Conservation (phyloP, 2,113 vertebrate species). For the Coracopsis vasa region DNA sequence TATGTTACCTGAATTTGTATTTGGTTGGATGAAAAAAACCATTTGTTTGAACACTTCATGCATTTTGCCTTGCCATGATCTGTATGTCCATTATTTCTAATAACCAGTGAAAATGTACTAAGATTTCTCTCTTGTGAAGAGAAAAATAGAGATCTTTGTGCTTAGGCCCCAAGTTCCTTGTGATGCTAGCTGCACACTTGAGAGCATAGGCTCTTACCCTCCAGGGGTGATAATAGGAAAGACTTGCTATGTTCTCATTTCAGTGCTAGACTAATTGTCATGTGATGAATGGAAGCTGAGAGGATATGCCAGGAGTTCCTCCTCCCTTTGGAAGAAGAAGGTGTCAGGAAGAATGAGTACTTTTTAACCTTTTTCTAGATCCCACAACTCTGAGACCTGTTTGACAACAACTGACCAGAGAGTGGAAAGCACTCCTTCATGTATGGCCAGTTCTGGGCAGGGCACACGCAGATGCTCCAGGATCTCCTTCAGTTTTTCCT, state of each 20-base stretch:
- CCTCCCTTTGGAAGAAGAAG: neutral
- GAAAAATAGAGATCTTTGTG: neutral
- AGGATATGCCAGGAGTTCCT: neutral
- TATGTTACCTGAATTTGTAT: neutral
- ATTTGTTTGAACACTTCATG: neutral
- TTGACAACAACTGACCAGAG: neutral
- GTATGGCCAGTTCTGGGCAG: neutral
- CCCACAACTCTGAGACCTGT: neutral
- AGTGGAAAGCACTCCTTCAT: neutral
- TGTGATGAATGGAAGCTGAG: neutral
- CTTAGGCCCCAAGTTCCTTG: neutral
- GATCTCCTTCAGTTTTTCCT: neutral
- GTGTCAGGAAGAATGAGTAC: neutral
- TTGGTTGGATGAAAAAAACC: neutral
- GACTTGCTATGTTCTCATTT: neutral
- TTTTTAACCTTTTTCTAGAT: neutral
- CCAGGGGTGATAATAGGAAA: neutral
- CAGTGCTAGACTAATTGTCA: neutral
- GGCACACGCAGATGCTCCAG: neutral
- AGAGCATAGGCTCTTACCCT: neutral
- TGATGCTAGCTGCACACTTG: neutral
- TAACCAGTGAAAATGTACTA: neutral
- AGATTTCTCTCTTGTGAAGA: neutral
- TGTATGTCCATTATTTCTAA: neutral
- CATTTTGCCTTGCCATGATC: neutral